phyloP scores from a whole-genome alignment of 1,140 invertebrate genomes.

The Acromyrmex charruanus region DNA sequence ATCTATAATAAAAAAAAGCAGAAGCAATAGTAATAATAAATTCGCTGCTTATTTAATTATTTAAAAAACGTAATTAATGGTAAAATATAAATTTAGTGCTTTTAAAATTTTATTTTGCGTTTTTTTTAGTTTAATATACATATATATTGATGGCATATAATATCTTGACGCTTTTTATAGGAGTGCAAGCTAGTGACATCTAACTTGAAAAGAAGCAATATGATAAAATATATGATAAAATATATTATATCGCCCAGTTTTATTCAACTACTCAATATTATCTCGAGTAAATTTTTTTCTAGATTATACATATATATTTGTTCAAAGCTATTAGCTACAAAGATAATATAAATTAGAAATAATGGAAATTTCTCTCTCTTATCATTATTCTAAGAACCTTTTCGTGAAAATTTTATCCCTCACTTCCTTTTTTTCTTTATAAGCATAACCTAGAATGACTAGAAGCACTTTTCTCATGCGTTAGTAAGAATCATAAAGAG shows the following conservation, averaged over 20 bases:
- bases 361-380: not conserved
- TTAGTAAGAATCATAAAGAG: not conserved
- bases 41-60: not conserved
- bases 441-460: not conserved
- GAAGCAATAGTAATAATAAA: not conserved
- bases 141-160: not conserved
- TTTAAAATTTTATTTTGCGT: not conserved
- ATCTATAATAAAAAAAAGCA: not conserved
- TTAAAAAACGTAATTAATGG: too few species aligned
- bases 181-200: constrained; percentile 49
- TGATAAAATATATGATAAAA: not conserved
- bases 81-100: not conserved
- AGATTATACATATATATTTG: not conserved
- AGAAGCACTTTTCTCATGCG: not conserved
- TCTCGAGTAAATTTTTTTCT: not conserved
- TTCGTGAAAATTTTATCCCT: constrained; percentile 15
- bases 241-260: not conserved
- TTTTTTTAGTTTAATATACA: not conserved
- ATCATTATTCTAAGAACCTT: not conserved
- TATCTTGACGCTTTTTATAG: not conserved
- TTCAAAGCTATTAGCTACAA: not conserved
- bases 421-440: not conserved
- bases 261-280: not conserved
- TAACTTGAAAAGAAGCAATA: constrained; percentile 9
- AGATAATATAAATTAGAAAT: constrained; percentile 1